Evolutionary conservation across 1,140 invertebrate species (phyloP).

Genomic region (Cydia splendana): DNA sequence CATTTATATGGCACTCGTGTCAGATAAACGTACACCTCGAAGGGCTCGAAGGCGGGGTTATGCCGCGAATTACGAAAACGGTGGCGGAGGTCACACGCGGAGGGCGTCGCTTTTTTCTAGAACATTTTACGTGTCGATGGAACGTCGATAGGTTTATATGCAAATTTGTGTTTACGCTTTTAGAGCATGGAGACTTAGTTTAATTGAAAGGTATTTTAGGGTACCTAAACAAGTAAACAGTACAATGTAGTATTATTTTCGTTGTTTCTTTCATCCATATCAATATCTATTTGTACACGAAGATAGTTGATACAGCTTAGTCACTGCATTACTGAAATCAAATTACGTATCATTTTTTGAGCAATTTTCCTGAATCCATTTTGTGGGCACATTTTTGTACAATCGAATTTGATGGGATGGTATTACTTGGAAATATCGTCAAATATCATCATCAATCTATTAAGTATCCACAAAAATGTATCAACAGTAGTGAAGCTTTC

Average conservation of each 20-base stretch:
- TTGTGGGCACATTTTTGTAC: not conserved
- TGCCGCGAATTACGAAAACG: slow-evolving; percentile 13
- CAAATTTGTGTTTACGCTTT: slow-evolving; percentile 29
- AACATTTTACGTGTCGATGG: slow-evolving; percentile 1
- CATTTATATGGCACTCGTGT: slow-evolving; percentile 24
- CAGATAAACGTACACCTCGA: slow-evolving; percentile 21
- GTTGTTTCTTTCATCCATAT: too few species aligned
- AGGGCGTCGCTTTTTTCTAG: slow-evolving; percentile 10
- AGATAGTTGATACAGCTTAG: too few species aligned
- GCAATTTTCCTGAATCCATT: not conserved
- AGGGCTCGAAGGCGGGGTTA: not conserved
- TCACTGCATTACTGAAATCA: not conserved
- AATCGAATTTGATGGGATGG: too few species aligned
- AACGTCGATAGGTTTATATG: slow-evolving; percentile 17
- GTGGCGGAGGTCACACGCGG: not conserved
- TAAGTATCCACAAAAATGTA: too few species aligned
- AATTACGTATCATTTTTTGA: not conserved
- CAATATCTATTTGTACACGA: too few species aligned
- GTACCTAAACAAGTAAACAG: too few species aligned
- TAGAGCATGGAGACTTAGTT: not conserved
- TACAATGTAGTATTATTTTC: too few species aligned
- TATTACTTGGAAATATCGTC: too few species aligned
- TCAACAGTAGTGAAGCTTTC: too few species aligned
- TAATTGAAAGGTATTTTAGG: too few species aligned
- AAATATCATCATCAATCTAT: too few species aligned